phyloP scores from a whole-genome alignment of 2,113 vertebrate genomes.

The Balaeniceps rex region DNA sequence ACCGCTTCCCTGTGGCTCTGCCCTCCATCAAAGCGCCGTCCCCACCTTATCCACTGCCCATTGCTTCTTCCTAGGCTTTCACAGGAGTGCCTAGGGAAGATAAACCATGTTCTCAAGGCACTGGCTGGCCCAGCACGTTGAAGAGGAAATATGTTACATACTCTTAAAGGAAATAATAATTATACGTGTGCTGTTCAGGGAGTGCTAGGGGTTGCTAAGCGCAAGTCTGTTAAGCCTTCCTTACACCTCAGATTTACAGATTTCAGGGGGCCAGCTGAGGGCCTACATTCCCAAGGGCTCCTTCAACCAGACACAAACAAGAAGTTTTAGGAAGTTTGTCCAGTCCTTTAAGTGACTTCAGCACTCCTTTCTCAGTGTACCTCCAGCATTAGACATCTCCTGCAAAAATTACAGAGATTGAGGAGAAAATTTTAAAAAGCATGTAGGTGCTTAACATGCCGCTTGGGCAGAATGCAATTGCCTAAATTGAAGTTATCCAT shows the following conservation, averaged over 20 bases:
- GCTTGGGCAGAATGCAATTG: fast-evolving
- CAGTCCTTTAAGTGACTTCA: not conserved
- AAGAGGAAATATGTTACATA: not conserved
- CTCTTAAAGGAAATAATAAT: not conserved
- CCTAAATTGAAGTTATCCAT: not conserved
- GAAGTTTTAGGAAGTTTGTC: not conserved
- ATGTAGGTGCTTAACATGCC: fast-evolving
- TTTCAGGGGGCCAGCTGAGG: not conserved
- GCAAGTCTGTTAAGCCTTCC: not conserved
- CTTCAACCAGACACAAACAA: not conserved
- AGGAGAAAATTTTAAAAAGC: not conserved
- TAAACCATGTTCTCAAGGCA: not conserved
- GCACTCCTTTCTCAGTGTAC: not conserved
- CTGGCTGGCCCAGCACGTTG: not conserved
- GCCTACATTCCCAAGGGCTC: not conserved
- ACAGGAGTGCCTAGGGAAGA: not conserved
- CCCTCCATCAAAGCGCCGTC: fast-evolving
- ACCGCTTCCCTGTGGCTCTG: not conserved
- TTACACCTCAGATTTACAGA: not conserved
- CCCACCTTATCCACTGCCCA: not conserved
- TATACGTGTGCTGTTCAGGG: not conserved
- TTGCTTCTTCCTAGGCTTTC: not conserved
- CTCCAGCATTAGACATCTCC: not conserved
- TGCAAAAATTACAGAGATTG: not conserved
- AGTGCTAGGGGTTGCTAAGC: not conserved